A percentile compares a stretch with the other conserved stretches of the same genome.
Conservation (phyloP, 2,888 invertebrate genomes). For the Phasia obesa region DNA sequence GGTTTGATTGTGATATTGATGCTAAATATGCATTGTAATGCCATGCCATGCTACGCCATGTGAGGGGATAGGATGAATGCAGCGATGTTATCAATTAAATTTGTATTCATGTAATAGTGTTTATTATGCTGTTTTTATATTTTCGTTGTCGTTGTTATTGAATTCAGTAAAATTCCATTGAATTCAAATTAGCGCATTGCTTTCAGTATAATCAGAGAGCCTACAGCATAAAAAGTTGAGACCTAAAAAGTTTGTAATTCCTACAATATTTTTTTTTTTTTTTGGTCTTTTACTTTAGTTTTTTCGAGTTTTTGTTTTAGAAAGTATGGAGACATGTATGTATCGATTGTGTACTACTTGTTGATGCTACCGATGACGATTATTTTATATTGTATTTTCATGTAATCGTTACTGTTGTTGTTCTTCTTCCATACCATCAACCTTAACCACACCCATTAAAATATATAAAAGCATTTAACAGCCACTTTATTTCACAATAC, state of each 20-base stretch:
- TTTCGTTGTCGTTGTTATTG: slow-evolving; percentile 43
- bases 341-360: background rate
- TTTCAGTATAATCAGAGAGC: slow-evolving; percentile 42
- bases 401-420: background rate
- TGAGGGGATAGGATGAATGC: slow-evolving; percentile 31
- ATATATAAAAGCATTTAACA: slow-evolving; percentile 50
- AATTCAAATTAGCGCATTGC: slow-evolving; percentile 66
- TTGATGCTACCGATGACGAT: slow-evolving; percentile 41
- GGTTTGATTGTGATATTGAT: slow-evolving; percentile 47
- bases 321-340: too few species aligned
- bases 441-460: slow-evolving; percentile 56
- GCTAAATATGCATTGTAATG: slow-evolving; percentile 36
- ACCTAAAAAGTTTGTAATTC: slow-evolving; percentile 30
- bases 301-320: slow-evolving; percentile 21
- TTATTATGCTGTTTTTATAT: slow-evolving; percentile 53
- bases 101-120: slow-evolving; percentile 62
- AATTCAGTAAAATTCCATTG: slow-evolving; percentile 70
- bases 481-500: slow-evolving; percentile 58
- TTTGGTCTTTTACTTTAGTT: background rate
- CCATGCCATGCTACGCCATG: slow-evolving; percentile 16
- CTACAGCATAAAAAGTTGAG: slow-evolving; percentile 44
- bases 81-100: slow-evolving; percentile 64
- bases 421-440: slow-evolving; percentile 50
- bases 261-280: background rate
- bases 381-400: slow-evolving; percentile 21